phyloP scores from a whole-genome alignment of 1,140 invertebrate genomes.

The Pachyrhynchus sulphureomaculatus region DNA sequence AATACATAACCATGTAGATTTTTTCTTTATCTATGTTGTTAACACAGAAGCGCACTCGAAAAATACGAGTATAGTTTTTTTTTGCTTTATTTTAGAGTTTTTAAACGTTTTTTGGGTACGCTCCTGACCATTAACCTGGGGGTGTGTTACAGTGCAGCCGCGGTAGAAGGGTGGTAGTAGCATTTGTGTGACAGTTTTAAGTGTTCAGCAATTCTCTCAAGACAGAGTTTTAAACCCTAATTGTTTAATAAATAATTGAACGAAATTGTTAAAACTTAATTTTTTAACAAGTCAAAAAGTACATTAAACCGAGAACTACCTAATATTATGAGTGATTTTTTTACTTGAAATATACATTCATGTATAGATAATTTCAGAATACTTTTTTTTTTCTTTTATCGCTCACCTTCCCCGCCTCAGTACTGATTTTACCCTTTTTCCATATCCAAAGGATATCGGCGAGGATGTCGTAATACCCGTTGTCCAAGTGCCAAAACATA shows the following conservation, averaged over 20 bases:
- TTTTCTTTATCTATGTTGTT: not conserved
- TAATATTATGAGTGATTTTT: too few relatives aligned
- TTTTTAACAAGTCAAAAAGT: not conserved
- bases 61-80: not conserved
- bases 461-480: too few relatives aligned
- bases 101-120: constrained; percentile 12
- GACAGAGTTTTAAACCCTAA: not conserved
- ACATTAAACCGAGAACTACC: too few relatives aligned
- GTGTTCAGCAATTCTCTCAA: constrained; percentile 20
- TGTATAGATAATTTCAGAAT: too few relatives aligned
- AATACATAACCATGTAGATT: too few relatives aligned
- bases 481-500: too few relatives aligned
- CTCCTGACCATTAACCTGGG: constrained; percentile 33
- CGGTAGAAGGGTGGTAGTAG: constrained; percentile 42
- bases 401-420: too few relatives aligned
- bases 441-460: too few relatives aligned
- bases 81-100: constrained; percentile 1
- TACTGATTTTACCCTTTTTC: too few relatives aligned
- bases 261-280: not conserved
- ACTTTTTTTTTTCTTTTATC: too few relatives aligned
- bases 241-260: not conserved
- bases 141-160: constrained; percentile 51
- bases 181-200: constrained; percentile 25
- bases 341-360: too few relatives aligned
- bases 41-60: not conserved